phyloP scores from a whole-genome alignment of 2,113 vertebrate genomes.

The Cyanoramphus novaezelandiae region DNA sequence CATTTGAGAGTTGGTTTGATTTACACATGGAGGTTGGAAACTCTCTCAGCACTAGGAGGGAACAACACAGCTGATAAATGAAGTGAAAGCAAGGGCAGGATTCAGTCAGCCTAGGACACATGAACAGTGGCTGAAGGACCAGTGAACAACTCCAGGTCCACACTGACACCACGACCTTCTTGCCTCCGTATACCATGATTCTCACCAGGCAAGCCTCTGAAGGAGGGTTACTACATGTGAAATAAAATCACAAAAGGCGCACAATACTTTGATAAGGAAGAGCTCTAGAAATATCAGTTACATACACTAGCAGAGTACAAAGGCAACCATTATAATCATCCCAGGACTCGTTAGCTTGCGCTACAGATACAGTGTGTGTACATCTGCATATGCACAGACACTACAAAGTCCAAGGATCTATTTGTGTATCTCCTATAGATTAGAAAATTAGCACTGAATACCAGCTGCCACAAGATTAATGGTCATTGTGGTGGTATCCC shows the following conservation, averaged over 20 bases:
- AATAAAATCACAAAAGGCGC: neutral
- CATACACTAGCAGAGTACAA: neutral
- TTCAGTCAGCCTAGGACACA: too few relatives aligned
- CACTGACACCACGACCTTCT: accelerated
- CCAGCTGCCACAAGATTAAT: neutral
- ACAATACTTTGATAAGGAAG: neutral
- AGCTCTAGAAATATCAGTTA: neutral
- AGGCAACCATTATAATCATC: neutral
- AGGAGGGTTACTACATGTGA: accelerated
- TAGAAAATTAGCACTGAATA: neutral
- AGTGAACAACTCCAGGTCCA: accelerated
- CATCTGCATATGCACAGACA: neutral
- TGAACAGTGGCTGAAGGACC: accelerated
- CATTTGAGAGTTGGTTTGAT: neutral
- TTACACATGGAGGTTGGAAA: neutral
- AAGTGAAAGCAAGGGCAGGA: neutral
- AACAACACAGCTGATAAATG: neutral
- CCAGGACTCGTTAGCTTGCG: too few relatives aligned
- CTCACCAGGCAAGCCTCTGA: too few relatives aligned
- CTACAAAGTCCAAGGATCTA: neutral
- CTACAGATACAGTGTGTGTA: accelerated
- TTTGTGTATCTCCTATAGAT: neutral
- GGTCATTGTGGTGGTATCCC: accelerated
- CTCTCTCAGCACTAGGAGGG: too few relatives aligned
- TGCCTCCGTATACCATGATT: accelerated